Evolutionary conservation across 2,888 invertebrate genomes (phyloP), one percentile per base, ranked within the genome.

Genomic region (Alitta virens): DNA sequence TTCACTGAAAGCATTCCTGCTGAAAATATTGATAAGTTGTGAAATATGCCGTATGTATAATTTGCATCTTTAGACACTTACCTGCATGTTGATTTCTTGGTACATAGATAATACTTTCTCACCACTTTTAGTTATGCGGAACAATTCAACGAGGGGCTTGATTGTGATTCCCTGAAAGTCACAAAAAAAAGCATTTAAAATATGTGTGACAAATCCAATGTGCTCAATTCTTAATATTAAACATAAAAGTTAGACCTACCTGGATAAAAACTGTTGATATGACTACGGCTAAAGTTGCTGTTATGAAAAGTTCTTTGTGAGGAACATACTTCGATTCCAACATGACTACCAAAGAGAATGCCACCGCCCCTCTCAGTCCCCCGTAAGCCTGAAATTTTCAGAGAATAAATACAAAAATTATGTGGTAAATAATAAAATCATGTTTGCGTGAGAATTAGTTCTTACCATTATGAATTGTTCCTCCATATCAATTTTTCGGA

Each of bases 261-360:
- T 98, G 98, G 75, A 98, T 86, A 83, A 99, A 97, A 16, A 98
- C 97, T 2, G 99, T 98, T 84, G 97, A 97, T 82, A 97, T 94
- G 74, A 99, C 92, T 69, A 98, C 94, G 55, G 95, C 91, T 75
- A 98, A 93, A 1, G 97, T 97, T 1, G 98, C 94, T 24, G 98
- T 97, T 69, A 96, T 91, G 83, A 97, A 79, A 67, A 77, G 69
- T 5, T 77, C 71, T 53, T 82, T 75, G 59, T 76, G 75, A 40
- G 71, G 71, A 2, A 75, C 70, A 55, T 77, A 65, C 1, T 73
- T 71, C 2, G 74, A 65, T 9, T 73, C 71, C 26, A 86, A 74
- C 78, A 85, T 82, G 61, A 84, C 83, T 1, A 85, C 86, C 51
- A 86, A 75, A 0, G 85, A 85, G 74, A 86, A 86, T 38, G 85